Evolutionary conservation across 2,888 invertebrate genomes (phyloP).

Genomic region (Stramonita haemastoma): DNA sequence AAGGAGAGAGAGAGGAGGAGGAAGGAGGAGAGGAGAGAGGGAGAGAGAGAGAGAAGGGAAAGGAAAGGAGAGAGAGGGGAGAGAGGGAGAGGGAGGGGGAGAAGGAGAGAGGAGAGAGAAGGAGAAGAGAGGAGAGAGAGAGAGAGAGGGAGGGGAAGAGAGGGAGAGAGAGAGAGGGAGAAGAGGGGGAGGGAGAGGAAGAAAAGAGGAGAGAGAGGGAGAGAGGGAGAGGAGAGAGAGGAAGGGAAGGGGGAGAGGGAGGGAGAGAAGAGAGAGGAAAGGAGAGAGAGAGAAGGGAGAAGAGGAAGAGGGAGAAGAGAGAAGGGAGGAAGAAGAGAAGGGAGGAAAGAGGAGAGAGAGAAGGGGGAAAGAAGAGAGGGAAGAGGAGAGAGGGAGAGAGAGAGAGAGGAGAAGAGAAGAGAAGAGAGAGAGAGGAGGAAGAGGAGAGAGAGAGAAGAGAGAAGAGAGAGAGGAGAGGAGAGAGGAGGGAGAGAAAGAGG

Average conservation of each 20-base stretch:
- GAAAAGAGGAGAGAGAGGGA: too few relatives aligned
- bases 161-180: too few relatives aligned
- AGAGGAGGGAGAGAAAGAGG: background rate
- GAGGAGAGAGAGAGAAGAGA: background rate
- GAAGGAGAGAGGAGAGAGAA: too few relatives aligned
- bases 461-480: background rate
- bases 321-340: background rate
- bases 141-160: too few relatives aligned
- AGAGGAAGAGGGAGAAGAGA: background rate
- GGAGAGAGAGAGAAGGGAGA: background rate
- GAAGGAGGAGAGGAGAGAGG: background rate
- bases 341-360: background rate
- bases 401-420: background rate
- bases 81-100: too few relatives aligned
- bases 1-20: background rate
- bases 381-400: background rate
- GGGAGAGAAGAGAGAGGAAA: background rate
- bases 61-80: too few relatives aligned
- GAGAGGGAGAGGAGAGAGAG: too few relatives aligned
- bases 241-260: too few relatives aligned
- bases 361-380: background rate
- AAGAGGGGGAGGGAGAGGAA: too few relatives aligned
- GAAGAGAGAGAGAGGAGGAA: background rate
- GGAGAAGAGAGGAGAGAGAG: too few relatives aligned
- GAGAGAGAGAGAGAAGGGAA: background rate